These are phyloP conservation scores for Limosa lapponica DNA, from an alignment of 2,797 vertebrate species.

Conservation along the genomic window DNA sequence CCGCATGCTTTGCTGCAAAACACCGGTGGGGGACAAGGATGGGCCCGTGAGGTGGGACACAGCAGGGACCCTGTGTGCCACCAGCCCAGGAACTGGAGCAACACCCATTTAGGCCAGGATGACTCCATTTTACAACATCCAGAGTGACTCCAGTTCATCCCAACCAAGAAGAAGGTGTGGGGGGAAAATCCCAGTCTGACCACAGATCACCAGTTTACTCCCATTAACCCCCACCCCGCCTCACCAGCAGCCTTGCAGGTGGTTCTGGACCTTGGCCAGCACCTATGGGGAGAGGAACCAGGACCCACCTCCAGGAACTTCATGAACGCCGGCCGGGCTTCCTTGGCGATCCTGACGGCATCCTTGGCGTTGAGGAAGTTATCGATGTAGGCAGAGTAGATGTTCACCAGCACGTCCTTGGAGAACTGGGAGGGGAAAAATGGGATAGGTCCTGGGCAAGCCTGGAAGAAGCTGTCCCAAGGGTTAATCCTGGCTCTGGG, in stretches of 20 bases:
- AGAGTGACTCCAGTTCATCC: rapidly evolving
- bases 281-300: neutral
- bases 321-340: slow-evolving; percentile 94
- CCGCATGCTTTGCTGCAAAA: slow-evolving; percentile 93
- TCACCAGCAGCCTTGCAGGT: neutral
- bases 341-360: slow-evolving; percentile 94
- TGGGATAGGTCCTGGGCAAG: neutral
- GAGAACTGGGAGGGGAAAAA: slow-evolving; percentile 85
- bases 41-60: neutral
- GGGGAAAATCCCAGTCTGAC: neutral
- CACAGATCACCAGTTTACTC: neutral
- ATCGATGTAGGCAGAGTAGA: slow-evolving; percentile 97
- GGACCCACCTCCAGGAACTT: slow-evolving; percentile 94
- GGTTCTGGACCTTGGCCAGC: neutral
- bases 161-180: neutral
- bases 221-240: neutral
- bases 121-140: neutral
- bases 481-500: slow-evolving; percentile 43
- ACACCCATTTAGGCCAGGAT: rapidly evolving
- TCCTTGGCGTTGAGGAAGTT: slow-evolving; percentile 99
- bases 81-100: neutral
- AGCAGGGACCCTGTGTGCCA: neutral
- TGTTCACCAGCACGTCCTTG: slow-evolving; percentile 93
- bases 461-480: slow-evolving; percentile 22
- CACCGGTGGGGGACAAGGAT: neutral